Base-by-base conservation (phyloP, 2,888 invertebrate species). In the Mythimna pallens region DNA sequence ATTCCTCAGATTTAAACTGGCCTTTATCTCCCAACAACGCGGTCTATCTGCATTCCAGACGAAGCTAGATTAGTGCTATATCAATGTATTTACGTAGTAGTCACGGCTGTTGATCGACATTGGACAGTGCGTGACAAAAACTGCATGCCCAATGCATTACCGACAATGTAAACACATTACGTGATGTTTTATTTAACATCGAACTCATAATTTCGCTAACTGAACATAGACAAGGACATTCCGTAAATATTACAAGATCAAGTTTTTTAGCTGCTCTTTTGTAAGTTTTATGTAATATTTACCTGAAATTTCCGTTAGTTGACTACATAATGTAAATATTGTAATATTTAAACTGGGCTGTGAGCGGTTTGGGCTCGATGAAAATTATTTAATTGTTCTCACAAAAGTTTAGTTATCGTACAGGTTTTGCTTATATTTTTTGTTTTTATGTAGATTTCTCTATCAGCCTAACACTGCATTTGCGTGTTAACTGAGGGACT, bases 121-220 rank as follows among this genome's bases (percentile, higher is more conserved):
- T 89, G 88, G 66, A 40, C 12, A 54, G 79, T 73, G 78, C 87
- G 85, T 87, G 89, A 88, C 86, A 84, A 73, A 81, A 78, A 75
- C 67, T 82, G 85, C 84, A 85, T 75, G 76, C 57, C 61, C 70
- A 73, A 83, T 81, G 81, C 78, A 80, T 82, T 79, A 73, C 72
- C 54, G 65, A 67, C 65, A 62, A 71, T 34, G 59, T 30, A 63
- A 64, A 68, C 36, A 70, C 43, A 67, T 78, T 80, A 87, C 87
- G 89, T 88, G 90, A 83, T 74, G 75, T 83, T 88, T 85, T 84
- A 70, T 71, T 86, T 87, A 81, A 73, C 83, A 78, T 25, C 66
- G 8, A 55, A 17, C 52, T 73, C 68, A 55, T 83, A 84, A 73
- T 80, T 77, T 70, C 34, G 65, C 43, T 82, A 79, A 67, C 80